Base-by-base conservation (phyloP, 2,113 vertebrate species). In the Todiramphus saurophagus region DNA sequence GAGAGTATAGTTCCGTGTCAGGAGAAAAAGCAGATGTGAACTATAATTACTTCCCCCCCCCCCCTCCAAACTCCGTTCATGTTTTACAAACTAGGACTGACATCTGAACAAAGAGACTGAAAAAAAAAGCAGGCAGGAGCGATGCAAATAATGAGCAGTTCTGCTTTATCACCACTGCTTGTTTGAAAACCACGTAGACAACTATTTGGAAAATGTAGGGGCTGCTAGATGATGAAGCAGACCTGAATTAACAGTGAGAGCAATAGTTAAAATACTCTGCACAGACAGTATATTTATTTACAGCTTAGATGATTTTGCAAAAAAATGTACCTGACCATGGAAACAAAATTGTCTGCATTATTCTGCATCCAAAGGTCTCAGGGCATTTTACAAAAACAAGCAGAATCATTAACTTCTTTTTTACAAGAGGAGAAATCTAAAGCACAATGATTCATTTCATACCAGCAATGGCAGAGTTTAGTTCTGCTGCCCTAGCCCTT, bases 31-130 rank as follows among this genome's bases (percentile, higher is more conserved):
- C 92, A 97, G 91, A 93, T 96, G 86, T 88, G 80, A 98, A 95
- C 48, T 82, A 37, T 91, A 97, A 98, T 96, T 97, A 94, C n/a
- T n/a, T n/a, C n/a, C n/a, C n/a, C n/a, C n/a, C n/a, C n/a, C n/a
- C n/a, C n/a, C 53, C 16, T 35, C 75, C 62, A 83, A 96, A 94
- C 50, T 92, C 93, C 58, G 87, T 69, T 97, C 70, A 2, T 96
- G 95, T 98, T 98, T 97, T 96, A 97, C 96, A 97, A 97, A 98
- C 94, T 94, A 96, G 81, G 48, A 95, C 96, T 97, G 97, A 97
- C 94, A 95, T 83, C 55, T 68, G 80, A 97, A 97, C 93, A 97
- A 97, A 96, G 84, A 87, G 56, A 92, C 50, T 74, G 41, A 63
- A 73, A 70, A 59, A 93, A 96, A 94, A 96, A 67, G 77, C 85